Evolutionary conservation across 2,113 vertebrate species (phyloP).

Genomic region (Tupaia tana): DNA sequence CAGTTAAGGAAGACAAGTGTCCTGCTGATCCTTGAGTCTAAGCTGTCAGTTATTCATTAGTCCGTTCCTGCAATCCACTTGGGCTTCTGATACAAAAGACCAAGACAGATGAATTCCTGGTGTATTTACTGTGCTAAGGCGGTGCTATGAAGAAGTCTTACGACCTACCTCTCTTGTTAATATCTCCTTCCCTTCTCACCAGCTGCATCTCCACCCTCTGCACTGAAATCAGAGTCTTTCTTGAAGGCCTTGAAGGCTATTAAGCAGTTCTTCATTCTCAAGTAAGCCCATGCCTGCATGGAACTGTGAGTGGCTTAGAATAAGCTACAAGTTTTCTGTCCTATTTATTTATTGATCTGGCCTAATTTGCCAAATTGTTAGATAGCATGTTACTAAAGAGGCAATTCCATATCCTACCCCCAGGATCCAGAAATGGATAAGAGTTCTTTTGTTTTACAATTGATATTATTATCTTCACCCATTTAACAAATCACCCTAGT

Average conservation of each 20-base stretch:
- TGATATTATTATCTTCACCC: neutral
- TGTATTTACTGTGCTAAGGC: neutral
- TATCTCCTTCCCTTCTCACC: neutral
- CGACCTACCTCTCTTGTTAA: neutral
- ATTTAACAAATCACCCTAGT: neutral
- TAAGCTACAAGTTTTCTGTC: neutral
- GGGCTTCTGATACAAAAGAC: neutral
- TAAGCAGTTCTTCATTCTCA: neutral
- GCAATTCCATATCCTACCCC: rapidly evolving
- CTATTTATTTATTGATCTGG: neutral
- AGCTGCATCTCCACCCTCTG: neutral
- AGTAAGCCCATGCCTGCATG: neutral
- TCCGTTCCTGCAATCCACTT: rapidly evolving
- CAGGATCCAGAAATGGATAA: neutral
- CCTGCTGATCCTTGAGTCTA: neutral
- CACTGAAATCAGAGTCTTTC: neutral
- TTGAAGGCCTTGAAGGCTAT: neutral
- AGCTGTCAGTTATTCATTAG: neutral
- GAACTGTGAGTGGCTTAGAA: neutral
- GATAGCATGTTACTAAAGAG: neutral
- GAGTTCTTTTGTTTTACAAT: neutral
- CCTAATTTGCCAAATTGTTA: neutral
- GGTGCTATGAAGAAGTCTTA: neutral
- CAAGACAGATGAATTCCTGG: neutral
- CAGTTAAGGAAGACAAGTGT: neutral